phyloP scores from a whole-genome alignment of 2,797 vertebrate species.

The Melanotaenia maccullochi region DNA sequence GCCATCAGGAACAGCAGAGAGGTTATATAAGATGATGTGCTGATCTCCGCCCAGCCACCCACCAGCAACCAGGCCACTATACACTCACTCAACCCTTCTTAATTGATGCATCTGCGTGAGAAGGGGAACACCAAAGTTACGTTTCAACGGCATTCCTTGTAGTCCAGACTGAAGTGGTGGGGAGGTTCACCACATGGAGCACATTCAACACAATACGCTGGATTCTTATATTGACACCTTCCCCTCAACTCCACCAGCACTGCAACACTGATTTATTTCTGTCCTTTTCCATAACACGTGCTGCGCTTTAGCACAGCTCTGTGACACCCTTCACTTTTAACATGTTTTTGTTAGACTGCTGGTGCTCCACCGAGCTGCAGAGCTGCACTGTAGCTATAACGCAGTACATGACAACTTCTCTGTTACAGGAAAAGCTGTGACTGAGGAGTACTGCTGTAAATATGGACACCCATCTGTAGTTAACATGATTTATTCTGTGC shows the following conservation, averaged over 20 bases:
- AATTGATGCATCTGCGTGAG: conserved; percentile 43
- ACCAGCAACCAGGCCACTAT: conserved; percentile 27
- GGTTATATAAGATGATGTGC: conserved; percentile 84
- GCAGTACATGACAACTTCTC: conserved; percentile 40
- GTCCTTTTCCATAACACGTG: conserved; percentile 22
- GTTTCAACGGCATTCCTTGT: conserved; percentile 25
- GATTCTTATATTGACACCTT: conserved; percentile 41
- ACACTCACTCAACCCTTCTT: conserved; percentile 34
- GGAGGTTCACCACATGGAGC: conserved; percentile 33
- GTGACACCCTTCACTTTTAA: conserved; percentile 55
- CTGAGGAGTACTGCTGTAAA: conserved; percentile 71
- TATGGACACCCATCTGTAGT: conserved; percentile 48
- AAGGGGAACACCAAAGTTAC: conserved; percentile 48
- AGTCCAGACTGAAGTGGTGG: conserved; percentile 38
- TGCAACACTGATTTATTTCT: conserved; percentile 24
- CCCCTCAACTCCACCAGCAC: conserved; percentile 55
- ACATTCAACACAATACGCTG: conserved; percentile 59
- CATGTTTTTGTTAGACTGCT: conserved; percentile 30
- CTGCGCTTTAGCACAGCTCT: conserved; percentile 43
- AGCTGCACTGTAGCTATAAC: conserved; percentile 9
- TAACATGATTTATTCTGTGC: conserved; percentile 52
- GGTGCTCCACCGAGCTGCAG: conserved; percentile 22
- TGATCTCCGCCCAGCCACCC: conserved; percentile 30
- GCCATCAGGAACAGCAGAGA: conserved; percentile 94
- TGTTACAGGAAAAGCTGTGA: conserved; percentile 59